A percentile compares a stretch with the other conserved stretches of the same genome.
Conservation (phyloP, 1,140 invertebrate genomes). For the Papilio polytes region DNA sequence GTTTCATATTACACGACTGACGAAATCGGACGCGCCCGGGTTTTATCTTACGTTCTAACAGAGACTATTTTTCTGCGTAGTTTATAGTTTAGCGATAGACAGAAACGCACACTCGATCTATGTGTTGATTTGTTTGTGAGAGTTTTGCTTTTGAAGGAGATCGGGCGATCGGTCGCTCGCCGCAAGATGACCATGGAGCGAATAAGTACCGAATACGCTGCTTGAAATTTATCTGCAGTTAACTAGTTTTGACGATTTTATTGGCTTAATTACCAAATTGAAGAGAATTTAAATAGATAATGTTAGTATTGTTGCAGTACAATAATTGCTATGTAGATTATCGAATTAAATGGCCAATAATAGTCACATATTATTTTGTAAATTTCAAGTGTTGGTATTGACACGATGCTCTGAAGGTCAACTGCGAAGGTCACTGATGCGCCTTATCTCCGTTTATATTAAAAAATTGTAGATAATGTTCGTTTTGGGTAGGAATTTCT, state of each 20-base stretch:
- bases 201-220: neutral
- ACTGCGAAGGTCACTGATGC: constrained; percentile 37
- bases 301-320: neutral
- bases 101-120: constrained; percentile 62
- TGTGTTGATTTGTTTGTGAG: constrained; percentile 77
- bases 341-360: neutral
- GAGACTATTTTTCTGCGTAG: constrained; percentile 45
- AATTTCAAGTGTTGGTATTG: neutral
- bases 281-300: constrained; percentile 8
- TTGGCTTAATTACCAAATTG: neutral
- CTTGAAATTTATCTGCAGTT: neutral
- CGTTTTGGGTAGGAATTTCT: constrained; percentile 80
- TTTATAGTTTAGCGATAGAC: constrained; percentile 39
- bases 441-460: constrained; percentile 69
- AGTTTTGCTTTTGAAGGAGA: constrained; percentile 74
- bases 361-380: neutral
- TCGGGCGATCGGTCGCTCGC: constrained; percentile 53
- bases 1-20: constrained; percentile 49
- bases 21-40: constrained; percentile 34
- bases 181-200: neutral
- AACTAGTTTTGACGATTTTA: neutral
- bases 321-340: constrained; percentile 7
- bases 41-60: constrained; percentile 43
- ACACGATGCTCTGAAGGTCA: constrained; percentile 13
- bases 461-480: constrained; percentile 81